Conservation (phyloP, 2,113 vertebrate genomes). For the Rhinolophus sinicus region DNA sequence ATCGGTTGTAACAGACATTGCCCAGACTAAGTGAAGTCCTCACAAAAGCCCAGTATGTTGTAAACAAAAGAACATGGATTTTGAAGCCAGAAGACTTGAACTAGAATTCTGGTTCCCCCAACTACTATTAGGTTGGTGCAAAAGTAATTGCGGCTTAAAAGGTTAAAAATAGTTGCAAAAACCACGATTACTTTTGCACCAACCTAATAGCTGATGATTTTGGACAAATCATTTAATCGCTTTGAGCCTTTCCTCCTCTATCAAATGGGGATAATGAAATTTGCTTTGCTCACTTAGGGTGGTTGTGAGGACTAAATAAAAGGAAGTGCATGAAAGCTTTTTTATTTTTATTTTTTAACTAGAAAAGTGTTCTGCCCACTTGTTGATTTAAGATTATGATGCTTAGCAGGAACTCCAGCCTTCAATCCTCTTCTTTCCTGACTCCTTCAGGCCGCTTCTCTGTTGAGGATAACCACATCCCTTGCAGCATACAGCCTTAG, state of each 20-base stretch:
- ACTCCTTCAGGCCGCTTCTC: not conserved
- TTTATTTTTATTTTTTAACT: not conserved
- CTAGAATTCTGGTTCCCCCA: not conserved
- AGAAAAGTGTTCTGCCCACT: not conserved
- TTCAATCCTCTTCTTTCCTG: not conserved
- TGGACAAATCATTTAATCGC: not conserved
- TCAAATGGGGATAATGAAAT: not conserved
- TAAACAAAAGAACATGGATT: not conserved
- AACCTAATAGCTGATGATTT: not conserved
- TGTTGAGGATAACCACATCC: not conserved
- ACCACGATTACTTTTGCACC: too few species aligned
- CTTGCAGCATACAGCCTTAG: not conserved
- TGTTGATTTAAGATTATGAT: not conserved
- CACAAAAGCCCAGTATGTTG: not conserved
- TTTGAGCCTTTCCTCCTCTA: conserved; percentile 3
- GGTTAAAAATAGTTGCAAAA: too few species aligned
- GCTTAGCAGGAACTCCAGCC: not conserved
- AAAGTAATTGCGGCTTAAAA: too few species aligned
- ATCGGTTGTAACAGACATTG: not conserved
- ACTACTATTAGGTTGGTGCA: not conserved
- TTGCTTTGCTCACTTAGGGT: not conserved
- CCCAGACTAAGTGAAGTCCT: not conserved
- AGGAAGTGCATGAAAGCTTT: not conserved
- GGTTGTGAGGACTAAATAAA: conserved; percentile 5
- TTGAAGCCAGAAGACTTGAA: not conserved